A percentile compares a stretch with the other conserved stretches of the same genome.
These are phyloP conservation scores for Cyclina sinensis DNA, from an alignment of 1,140 invertebrate genomes.

Conservation along the genomic window DNA sequence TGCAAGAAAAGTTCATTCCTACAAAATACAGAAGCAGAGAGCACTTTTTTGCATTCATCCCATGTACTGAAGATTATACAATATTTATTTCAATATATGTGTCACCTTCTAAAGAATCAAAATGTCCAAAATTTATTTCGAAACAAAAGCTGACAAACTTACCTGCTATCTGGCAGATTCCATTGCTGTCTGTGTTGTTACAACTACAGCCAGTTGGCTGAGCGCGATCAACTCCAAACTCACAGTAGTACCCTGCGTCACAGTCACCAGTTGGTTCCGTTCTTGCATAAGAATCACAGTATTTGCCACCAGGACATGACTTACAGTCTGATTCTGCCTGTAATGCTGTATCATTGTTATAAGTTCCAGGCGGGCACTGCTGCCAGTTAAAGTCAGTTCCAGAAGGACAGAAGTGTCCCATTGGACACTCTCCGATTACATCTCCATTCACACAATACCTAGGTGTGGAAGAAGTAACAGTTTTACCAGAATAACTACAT, in stretches of 20 bases:
- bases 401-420: slow-evolving; percentile 82
- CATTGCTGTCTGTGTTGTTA: slow-evolving; percentile 64
- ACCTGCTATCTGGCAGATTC: slow-evolving; percentile 72
- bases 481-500: no score
- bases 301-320: slow-evolving; percentile 82
- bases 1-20: no score
- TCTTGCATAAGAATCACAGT: slow-evolving; percentile 77
- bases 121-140: no score
- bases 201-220: slow-evolving; percentile 76
- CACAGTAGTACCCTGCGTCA: slow-evolving; percentile 81
- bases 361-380: slow-evolving; percentile 83
- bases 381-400: slow-evolving; percentile 83
- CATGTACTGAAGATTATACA: no score
- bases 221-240: slow-evolving; percentile 82
- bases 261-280: slow-evolving; percentile 74
- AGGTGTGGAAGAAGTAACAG: neutral
- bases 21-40: no score
- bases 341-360: slow-evolving; percentile 83
- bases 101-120: no score
- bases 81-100: no score
- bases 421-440: slow-evolving; percentile 78
- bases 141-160: no score
- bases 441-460: slow-evolving; percentile 83
- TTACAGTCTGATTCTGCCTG: slow-evolving; percentile 75
- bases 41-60: no score